These are phyloP conservation scores for Ranitomeya variabilis DNA, from an alignment of 2,113 vertebrate species.

Conservation along the genomic window DNA sequence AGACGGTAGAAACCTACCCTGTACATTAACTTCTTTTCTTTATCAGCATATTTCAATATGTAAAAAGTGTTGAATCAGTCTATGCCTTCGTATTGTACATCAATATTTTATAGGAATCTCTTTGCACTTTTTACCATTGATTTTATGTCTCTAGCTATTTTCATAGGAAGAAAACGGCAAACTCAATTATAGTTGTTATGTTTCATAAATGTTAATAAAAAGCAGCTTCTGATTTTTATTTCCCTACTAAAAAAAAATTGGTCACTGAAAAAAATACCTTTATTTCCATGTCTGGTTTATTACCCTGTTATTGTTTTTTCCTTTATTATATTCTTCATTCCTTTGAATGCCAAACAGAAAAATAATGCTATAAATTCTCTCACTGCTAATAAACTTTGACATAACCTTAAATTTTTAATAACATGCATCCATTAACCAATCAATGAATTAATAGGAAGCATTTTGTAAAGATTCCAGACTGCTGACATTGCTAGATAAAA, in stretches of 20 bases:
- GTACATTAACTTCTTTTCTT: too few species aligned
- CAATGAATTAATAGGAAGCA: too few species aligned
- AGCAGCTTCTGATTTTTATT: slow-evolving; percentile 28
- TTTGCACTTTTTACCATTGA: neutral
- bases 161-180: neutral
- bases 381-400: too few species aligned
- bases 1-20: too few species aligned
- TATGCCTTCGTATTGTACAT: neutral
- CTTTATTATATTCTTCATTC: neutral
- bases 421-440: too few species aligned
- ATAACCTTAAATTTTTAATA: too few species aligned
- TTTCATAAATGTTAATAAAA: slow-evolving; percentile 1
- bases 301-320: slow-evolving; percentile 2
- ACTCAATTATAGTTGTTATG: neutral
- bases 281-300: slow-evolving; percentile 26
- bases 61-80: too few species aligned
- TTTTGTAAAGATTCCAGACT: too few species aligned
- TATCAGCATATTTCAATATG: too few species aligned
- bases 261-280: slow-evolving; percentile 20
- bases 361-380: neutral
- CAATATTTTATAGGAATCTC: neutral
- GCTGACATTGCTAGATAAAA: too few species aligned
- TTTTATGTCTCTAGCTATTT: slow-evolving; percentile 1
- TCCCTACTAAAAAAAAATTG: slow-evolving; percentile 7
- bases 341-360: neutral